Base-by-base conservation (phyloP, 2,113 vertebrate genomes). In the Oncorhynchus masou region DNA sequence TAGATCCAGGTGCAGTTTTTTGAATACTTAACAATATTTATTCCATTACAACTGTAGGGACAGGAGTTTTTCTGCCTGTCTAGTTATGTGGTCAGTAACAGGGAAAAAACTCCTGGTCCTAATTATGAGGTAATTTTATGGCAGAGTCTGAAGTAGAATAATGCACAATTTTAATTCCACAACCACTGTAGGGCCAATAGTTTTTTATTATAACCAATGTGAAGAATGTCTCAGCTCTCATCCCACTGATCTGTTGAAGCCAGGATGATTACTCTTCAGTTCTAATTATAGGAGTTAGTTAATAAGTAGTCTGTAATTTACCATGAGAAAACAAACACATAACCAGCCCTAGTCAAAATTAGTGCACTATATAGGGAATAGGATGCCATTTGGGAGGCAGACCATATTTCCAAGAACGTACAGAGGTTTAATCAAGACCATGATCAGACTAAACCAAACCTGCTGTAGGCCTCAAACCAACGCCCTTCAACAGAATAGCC, bases 391-490 rank as follows among this genome's bases (percentile, higher is more conserved):
- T 54, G 15, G 51, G 51, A 54, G 12, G 51, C 51, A 77, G 68
- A 73, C 72, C 51, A 59, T 29, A 70, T 81, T 81, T 82, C 22
- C 66, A 78, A 68, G 75, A 90, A 87, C 76, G 5, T 54, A 16
- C 51, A 54, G 16, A 77, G 68, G 79, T 78, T 79, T 79, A 83
- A 87, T 86, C 76, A 84, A 85, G 80, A 81, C 74, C 73, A 87
- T 73, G 57, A 83, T 85, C 69, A 72, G 64, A 73, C 77, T 91
- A 88, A 92, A 91, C 68, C 45, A 90, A 91, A 81, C 84, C 85
- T 87, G 83, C 79, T 91, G 92, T 82, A 74, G 64, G 75, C 25
- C 51, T 54, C 51, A 54, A 82, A 85, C 79, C 81, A 54, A 54
- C 51, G 74, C 70, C 69, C 72, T 57, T 67, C 85, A 86, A 83